Conservation (phyloP, 2,113 vertebrate species). For the Notothenia rossii region DNA sequence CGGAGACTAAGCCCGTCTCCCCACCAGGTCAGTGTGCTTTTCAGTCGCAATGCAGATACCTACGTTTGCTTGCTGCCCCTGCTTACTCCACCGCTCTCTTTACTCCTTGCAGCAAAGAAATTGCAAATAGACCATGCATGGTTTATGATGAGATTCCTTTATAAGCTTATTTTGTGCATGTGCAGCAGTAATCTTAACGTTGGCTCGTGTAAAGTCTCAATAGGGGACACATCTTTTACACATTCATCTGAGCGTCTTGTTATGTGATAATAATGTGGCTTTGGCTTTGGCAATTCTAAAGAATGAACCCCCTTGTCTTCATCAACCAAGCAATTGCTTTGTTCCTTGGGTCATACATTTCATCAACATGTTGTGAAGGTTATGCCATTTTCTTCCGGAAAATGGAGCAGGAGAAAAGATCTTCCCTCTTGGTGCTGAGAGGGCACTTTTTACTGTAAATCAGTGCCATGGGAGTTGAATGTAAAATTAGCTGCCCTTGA, state of each 20-base stretch:
- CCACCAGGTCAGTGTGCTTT: constrained; percentile 75
- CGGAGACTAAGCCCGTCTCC: constrained; percentile 67
- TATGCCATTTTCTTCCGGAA: background rate
- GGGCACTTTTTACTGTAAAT: constrained; percentile 37
- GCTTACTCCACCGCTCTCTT: constrained; percentile 34
- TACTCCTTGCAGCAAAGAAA: constrained; percentile 65
- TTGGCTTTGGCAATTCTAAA: constrained; percentile 47
- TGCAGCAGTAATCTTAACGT: constrained; percentile 22
- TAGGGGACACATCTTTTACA: constrained; percentile 1
- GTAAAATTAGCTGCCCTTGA: constrained; percentile 68
- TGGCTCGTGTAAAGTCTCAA: constrained; percentile 32
- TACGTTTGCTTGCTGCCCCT: constrained; percentile 55
- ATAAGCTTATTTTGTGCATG: constrained; percentile 57
- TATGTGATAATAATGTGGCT: constrained; percentile 14
- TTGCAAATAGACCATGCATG: constrained; percentile 55
- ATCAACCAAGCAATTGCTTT: constrained; percentile 16
- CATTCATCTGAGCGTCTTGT: background rate
- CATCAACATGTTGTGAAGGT: background rate
- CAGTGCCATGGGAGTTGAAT: constrained; percentile 45
- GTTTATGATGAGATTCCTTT: constrained; percentile 27
- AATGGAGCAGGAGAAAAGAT: constrained; percentile 43
- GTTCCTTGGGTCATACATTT: constrained; percentile 4
- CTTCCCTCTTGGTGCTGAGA: constrained; percentile 49
- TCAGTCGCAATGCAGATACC: constrained; percentile 23
- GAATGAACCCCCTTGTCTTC: constrained; percentile 6